These are phyloP conservation scores for Mellivora capensis DNA, from an alignment of 2,113 vertebrate genomes.

Conservation along the genomic window DNA sequence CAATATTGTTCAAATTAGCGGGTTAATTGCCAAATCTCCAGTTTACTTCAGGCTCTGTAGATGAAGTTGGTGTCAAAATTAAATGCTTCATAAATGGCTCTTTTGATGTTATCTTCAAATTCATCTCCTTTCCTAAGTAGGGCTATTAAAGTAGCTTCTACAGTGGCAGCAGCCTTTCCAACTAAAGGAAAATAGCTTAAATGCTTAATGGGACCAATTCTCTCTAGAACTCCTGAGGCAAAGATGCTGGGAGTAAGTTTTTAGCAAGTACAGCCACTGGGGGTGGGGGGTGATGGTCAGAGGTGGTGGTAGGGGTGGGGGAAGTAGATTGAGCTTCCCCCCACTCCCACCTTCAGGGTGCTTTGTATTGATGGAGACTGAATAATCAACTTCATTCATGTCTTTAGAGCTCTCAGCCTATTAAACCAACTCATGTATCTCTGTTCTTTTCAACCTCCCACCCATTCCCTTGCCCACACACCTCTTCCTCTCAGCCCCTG, in stretches of 20 bases:
- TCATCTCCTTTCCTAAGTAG: slow-evolving; percentile 59
- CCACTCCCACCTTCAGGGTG: not conserved
- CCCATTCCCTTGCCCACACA: not conserved
- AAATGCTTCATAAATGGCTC: slow-evolving; percentile 47
- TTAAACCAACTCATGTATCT: not conserved
- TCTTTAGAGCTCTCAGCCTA: not conserved
- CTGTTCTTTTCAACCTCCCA: not conserved
- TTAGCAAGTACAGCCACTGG: not conserved
- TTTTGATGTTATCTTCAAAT: slow-evolving; percentile 58
- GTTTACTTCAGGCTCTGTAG: slow-evolving; percentile 51
- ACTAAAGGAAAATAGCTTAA: slow-evolving; percentile 20
- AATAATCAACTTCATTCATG: not conserved
- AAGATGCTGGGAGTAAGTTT: not conserved
- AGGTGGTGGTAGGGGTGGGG: not conserved
- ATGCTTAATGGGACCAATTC: not conserved
- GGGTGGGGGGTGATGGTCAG: no score
- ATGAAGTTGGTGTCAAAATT: slow-evolving; percentile 39
- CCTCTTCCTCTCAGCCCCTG: not conserved
- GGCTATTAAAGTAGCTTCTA: slow-evolving; percentile 48
- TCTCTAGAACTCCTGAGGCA: not conserved
- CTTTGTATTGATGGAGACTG: not conserved
- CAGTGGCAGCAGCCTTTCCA: slow-evolving; percentile 40
- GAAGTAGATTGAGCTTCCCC: not conserved
- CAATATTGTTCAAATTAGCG: slow-evolving; percentile 35
- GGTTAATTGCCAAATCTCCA: slow-evolving; percentile 45